A percentile compares a stretch with the other conserved stretches of the same genome.
These are phyloP conservation scores for Macquaria australasica DNA, from an alignment of 2,113 vertebrate species.

Conservation along the genomic window DNA sequence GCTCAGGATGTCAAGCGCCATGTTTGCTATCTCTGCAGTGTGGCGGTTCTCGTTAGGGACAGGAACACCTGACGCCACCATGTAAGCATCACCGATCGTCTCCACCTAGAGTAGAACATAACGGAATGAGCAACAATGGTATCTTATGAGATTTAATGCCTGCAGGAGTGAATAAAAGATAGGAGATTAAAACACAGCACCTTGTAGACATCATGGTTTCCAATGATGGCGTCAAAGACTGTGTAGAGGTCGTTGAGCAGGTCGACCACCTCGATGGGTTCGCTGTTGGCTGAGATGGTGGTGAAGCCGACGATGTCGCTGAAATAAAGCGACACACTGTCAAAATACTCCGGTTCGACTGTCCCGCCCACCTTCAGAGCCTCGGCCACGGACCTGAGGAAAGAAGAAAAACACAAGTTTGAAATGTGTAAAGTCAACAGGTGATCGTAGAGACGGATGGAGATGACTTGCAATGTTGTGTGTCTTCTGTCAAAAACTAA, in stretches of 20 bases:
- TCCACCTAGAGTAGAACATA: constrained; percentile 78
- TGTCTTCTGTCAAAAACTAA: no score
- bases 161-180: background rate
- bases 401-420: background rate
- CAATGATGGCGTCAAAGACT: constrained; percentile 86
- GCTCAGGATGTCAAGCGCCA: constrained; percentile 88
- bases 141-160: background rate
- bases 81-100: constrained; percentile 89
- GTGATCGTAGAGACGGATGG: no score
- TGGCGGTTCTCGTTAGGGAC: constrained; percentile 84
- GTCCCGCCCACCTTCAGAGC: constrained; percentile 81
- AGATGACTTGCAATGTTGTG: background rate
- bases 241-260: constrained; percentile 89
- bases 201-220: constrained; percentile 89
- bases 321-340: constrained; percentile 86
- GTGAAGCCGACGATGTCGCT: constrained; percentile 89
- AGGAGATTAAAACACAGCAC: constrained; percentile 34
- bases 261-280: constrained; percentile 89
- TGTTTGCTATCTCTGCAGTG: constrained; percentile 86
- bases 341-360: constrained; percentile 86
- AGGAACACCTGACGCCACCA: constrained; percentile 87
- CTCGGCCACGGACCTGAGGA: constrained; percentile 85
- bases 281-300: constrained; percentile 87
- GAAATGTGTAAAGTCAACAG: no score
- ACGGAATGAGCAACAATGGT: background rate